Evolutionary conservation across 2,797 vertebrate genomes (phyloP).

Genomic region (Epinephelus coioides): DNA sequence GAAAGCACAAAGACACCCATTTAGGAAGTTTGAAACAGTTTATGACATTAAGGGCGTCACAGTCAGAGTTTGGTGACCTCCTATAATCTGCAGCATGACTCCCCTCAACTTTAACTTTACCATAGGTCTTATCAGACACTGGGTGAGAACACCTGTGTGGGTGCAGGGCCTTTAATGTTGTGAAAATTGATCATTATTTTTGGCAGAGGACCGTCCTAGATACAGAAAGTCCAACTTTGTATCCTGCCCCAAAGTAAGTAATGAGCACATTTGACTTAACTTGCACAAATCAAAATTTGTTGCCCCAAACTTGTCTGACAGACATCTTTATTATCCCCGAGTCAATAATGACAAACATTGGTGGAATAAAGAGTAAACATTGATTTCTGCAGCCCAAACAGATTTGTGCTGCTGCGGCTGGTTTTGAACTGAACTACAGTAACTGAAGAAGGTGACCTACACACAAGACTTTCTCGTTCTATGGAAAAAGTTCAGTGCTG

Average conservation of each 20-base stretch:
- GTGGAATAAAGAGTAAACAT: not conserved
- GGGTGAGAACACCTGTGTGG: not conserved
- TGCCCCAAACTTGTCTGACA: not conserved
- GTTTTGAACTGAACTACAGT: not conserved
- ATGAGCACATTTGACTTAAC: not conserved
- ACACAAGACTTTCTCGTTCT: not conserved
- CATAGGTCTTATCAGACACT: not conserved
- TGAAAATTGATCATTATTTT: not conserved
- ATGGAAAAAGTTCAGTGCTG: not conserved
- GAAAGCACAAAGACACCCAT: no score
- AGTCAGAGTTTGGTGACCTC: not conserved
- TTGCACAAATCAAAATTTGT: not conserved
- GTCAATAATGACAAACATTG: not conserved
- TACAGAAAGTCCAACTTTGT: not conserved
- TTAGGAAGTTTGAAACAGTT: no score
- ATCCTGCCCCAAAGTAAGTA: not conserved
- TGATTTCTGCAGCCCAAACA: not conserved
- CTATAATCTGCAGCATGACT: not conserved
- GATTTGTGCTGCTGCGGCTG: slow-evolving; percentile 6
- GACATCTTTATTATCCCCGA: not conserved
- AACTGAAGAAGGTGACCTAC: not conserved
- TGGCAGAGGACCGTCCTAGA: not conserved
- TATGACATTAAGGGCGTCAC: no score
- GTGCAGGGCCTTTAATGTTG: not conserved
- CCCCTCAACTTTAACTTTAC: not conserved